Percentiles rank a stretch among this genome's conserved stretches.
Conservation (phyloP, 2,113 vertebrate genomes). For the Cyrtonyx montezumae region DNA sequence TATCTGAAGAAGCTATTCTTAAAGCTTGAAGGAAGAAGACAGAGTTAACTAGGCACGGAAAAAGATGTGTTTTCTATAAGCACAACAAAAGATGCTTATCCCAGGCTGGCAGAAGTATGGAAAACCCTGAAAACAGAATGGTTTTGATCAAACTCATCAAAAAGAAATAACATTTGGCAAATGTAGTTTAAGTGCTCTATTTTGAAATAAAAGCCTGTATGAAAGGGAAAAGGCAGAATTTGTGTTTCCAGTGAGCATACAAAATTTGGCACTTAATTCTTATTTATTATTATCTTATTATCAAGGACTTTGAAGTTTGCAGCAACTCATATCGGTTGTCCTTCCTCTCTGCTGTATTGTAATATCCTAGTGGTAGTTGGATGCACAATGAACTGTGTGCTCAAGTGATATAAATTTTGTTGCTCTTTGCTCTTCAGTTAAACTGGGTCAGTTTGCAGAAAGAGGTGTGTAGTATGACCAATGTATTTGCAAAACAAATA, state of each 20-base stretch:
- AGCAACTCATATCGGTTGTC: not conserved
- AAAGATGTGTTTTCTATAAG: fast-evolving
- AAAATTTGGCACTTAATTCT: not conserved
- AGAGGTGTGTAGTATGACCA: not conserved
- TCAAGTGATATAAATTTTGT: not conserved
- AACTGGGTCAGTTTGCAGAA: not conserved
- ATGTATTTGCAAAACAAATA: not conserved
- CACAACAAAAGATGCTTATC: not conserved
- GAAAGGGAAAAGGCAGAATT: not conserved
- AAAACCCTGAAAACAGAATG: not conserved
- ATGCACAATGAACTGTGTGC: fast-evolving
- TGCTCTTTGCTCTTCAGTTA: not conserved
- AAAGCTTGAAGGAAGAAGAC: not conserved
- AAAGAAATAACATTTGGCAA: not conserved
- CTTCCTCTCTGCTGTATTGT: not conserved
- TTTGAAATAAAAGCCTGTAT: not conserved
- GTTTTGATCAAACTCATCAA: not conserved
- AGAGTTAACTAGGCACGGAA: not conserved
- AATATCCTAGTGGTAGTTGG: not conserved
- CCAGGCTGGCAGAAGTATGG: not conserved
- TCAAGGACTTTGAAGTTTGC: not conserved
- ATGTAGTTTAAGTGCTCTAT: not conserved
- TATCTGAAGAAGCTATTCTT: not conserved
- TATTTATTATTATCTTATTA: not conserved
- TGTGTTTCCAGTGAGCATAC: not conserved